These are phyloP conservation scores for Lanistes nyassanus DNA, from an alignment of 1,140 invertebrate species.

Conservation along the genomic window DNA sequence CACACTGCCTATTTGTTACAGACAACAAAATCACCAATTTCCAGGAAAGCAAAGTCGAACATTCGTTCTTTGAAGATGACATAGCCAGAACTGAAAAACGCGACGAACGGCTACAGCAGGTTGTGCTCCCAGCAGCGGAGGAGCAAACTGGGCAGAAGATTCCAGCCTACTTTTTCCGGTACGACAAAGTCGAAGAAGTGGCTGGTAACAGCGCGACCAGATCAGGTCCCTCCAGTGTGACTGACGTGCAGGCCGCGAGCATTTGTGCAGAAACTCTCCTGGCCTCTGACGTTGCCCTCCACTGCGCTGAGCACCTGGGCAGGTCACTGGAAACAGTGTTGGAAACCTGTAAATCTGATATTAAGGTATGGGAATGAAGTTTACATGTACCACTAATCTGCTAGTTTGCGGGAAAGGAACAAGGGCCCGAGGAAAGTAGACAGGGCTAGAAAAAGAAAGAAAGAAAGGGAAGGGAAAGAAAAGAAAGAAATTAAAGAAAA, in stretches of 20 bases:
- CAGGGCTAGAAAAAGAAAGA: background rate
- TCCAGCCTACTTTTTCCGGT: conserved; percentile 1
- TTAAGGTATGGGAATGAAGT: conserved; percentile 16
- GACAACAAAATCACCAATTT: too few species aligned
- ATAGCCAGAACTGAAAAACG: too few species aligned
- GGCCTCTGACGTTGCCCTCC: conserved; percentile 11
- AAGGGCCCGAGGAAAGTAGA: background rate
- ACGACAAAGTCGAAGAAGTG: background rate
- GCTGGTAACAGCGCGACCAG: background rate
- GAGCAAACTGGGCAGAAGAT: too few species aligned
- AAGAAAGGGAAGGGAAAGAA: background rate
- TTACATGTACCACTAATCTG: too few species aligned
- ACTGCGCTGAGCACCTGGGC: conserved; percentile 27
- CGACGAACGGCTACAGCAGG: too few species aligned
- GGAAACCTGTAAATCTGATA: conserved; percentile 26
- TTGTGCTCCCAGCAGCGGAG: too few species aligned
- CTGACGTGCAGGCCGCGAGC: conserved; percentile 24
- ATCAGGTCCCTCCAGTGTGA: conserved; percentile 18
- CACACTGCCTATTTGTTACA: too few species aligned
- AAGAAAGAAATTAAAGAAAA: background rate
- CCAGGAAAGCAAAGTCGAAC: too few species aligned
- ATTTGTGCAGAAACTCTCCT: conserved; percentile 20
- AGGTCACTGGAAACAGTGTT: conserved; percentile 18
- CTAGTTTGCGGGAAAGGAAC: background rate
- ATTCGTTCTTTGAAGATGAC: too few species aligned